Conservation (phyloP, 1,140 invertebrate genomes). For the Magallana gigas region DNA sequence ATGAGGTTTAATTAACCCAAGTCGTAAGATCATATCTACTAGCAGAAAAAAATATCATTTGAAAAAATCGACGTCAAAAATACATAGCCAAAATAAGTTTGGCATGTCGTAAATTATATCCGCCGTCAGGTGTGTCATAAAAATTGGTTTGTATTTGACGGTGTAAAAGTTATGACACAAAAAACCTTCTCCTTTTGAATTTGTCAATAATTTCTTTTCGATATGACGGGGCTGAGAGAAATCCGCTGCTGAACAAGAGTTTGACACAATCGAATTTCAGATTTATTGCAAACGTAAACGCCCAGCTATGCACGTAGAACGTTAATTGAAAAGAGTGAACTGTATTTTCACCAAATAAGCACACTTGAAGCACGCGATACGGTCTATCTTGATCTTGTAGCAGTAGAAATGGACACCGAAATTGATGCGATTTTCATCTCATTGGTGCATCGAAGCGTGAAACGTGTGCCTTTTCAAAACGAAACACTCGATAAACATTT, state of each 20-base stretch:
- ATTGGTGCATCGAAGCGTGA: neutral
- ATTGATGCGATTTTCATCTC: conserved; percentile 23
- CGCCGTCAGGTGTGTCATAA: neutral
- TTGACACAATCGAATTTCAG: conserved; percentile 27
- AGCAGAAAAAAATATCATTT: neutral
- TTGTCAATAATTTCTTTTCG: conserved; percentile 29
- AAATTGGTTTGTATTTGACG: neutral
- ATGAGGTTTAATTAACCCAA: neutral
- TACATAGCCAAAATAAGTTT: conserved; percentile 13
- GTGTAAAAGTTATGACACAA: conserved; percentile 2
- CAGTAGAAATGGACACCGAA: conserved; percentile 8
- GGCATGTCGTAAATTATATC: conserved; percentile 10
- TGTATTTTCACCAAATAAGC: neutral
- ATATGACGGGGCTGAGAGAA: neutral
- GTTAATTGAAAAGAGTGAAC: conserved; percentile 31
- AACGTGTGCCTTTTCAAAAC: conserved; percentile 21
- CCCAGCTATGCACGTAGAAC: neutral
- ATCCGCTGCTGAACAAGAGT: neutral
- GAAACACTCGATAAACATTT: conserved; percentile 28
- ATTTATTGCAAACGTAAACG: conserved; percentile 20
- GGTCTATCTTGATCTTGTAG: conserved; percentile 9
- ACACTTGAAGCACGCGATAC: neutral
- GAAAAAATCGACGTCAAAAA: conserved; percentile 1
- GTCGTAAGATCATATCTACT: neutral
- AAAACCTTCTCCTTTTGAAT: neutral